Conservation (phyloP, 2,888 invertebrate species). For the Ophioninae sp. region DNA sequence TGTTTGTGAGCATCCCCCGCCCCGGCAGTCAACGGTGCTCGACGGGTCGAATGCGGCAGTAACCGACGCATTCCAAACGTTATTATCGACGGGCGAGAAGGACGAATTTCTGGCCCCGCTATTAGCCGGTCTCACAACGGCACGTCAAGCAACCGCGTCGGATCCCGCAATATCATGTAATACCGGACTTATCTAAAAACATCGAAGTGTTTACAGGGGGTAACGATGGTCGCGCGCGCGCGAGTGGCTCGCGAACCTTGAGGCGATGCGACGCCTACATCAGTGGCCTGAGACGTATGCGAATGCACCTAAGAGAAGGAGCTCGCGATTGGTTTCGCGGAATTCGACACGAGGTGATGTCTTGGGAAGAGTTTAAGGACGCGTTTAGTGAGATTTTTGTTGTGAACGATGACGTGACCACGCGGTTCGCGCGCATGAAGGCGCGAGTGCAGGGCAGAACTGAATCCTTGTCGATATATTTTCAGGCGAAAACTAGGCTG, state of each 20-base stretch:
- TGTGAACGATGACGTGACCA: not conserved
- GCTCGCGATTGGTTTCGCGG: slow-evolving; percentile 21
- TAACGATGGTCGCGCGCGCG: not conserved
- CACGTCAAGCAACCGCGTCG: slow-evolving; percentile 6
- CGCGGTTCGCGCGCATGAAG: not conserved
- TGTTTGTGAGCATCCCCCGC: too few species aligned
- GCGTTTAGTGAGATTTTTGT: slow-evolving; percentile 6
- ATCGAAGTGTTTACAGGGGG: too few species aligned
- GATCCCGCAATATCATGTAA: too few species aligned
- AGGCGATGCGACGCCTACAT: slow-evolving; percentile 22
- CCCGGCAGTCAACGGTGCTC: too few species aligned
- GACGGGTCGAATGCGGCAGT: too few species aligned
- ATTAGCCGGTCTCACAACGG: not conserved
- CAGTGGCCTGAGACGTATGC: slow-evolving; percentile 35
- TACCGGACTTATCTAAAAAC: too few species aligned
- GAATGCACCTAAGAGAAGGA: slow-evolving; percentile 7
- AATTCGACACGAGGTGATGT: not conserved
- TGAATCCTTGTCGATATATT: slow-evolving; percentile 9
- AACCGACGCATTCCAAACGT: too few species aligned
- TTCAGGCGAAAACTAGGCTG: slow-evolving; percentile 10
- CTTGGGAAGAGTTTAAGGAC: slow-evolving; percentile 3
- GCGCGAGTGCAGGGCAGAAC: not conserved
- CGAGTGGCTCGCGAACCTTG: slow-evolving; percentile 41
- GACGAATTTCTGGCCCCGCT: too few species aligned
- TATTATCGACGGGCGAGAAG: too few species aligned